Base-by-base conservation (phyloP, 2,888 invertebrate genomes). In the Phymatocera aterrima region DNA sequence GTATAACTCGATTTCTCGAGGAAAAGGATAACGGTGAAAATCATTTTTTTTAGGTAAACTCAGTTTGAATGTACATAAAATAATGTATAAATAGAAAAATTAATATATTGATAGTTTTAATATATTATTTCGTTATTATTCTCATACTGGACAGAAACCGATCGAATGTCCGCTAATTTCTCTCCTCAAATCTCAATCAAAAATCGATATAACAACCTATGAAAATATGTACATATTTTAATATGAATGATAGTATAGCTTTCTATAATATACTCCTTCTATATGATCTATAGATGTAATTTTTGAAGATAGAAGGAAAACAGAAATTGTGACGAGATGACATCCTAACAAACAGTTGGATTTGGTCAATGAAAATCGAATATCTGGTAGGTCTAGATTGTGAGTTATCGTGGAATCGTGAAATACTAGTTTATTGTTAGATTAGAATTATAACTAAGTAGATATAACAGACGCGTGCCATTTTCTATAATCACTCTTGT, bases 401-500 rank as follows among this genome's bases (percentile, higher is more conserved):
- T 18, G 1, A 37, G 37, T 37, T 64, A 18, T 3, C 18, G 6
- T 37, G 6, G 37, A 18, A 37, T 21, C 8, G 37, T 37, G 21
- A 64, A 37, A 37, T 64, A 37, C 2, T 31, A 60, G n/a, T 31
- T 60, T 24, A 34, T 4, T 28, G 6, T 64, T 64, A n/a, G 37
- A 28, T 1, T 46, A 65, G 48, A n/a, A 51, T 72, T 28, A 48
- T 34, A n/a, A 51, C 34, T 48, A 51, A n/a, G n/a, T 51, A 51
- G 48, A 72, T 72, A 51, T 8, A 10, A 18, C 34, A 51, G 28
- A 72, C 51, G n/a, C n/a, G 72, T 72, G 72, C 72, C 72, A 72
- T 72, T 72, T 28, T 31, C 34, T 51, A 6, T 10, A n/a, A 72
- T 51, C 43, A 48, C 10, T 72, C 3, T 34, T 37, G 18, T 72